Conservation (phyloP, 2,113 vertebrate species). For the Sylvietta virens region DNA sequence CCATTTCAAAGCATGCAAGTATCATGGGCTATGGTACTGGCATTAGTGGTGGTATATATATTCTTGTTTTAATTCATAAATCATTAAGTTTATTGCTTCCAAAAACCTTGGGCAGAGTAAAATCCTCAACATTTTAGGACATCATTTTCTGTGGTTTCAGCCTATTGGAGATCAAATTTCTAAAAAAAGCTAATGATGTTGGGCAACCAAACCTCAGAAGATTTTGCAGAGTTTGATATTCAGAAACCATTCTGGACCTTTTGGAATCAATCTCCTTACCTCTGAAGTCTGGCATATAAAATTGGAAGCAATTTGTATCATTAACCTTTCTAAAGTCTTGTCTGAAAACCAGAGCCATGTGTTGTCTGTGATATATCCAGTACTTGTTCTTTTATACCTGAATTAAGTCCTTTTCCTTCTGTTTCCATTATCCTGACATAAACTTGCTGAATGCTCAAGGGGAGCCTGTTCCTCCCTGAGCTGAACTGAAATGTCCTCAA, state of each 20-base stretch:
- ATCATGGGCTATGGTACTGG: background rate
- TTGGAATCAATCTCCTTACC: background rate
- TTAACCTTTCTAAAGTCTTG: constrained; percentile 6
- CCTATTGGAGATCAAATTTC: background rate
- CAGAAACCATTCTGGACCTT: background rate
- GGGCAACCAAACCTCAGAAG: background rate
- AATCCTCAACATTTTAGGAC: background rate
- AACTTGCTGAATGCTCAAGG: background rate
- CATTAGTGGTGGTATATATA: background rate
- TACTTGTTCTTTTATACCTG: background rate
- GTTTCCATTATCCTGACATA: background rate
- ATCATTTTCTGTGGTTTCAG: background rate
- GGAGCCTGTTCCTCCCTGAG: background rate
- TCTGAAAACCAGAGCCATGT: background rate
- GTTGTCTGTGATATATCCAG: background rate
- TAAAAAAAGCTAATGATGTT: background rate
- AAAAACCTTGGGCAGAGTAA: background rate
- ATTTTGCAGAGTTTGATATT: background rate
- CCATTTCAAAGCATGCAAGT: background rate
- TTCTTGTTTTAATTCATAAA: background rate
- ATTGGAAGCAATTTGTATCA: background rate
- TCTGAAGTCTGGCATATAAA: background rate
- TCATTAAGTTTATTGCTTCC: background rate
- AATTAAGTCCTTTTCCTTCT: background rate
- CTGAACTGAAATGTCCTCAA: background rate